Evolutionary conservation across 2,888 invertebrate genomes (phyloP), one percentile per base, ranked within the genome.

Genomic region (Yponomeuta plumbellus): DNA sequence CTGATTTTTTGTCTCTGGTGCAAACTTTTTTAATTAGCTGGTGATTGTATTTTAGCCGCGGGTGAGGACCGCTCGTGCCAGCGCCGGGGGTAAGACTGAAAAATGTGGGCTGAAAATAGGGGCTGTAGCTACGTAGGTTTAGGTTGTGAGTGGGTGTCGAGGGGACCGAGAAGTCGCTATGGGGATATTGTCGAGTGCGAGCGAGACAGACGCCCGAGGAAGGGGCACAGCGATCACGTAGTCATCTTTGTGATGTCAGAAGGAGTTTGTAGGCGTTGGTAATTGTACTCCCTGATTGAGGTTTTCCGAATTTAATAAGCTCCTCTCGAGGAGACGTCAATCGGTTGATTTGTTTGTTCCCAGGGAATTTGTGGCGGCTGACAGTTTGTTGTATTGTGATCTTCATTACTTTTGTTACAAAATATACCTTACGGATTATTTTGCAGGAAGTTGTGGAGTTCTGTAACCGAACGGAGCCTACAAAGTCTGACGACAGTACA

Each of bases 231-330:
- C 65, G 76, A 76, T 80, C 79, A 79, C 81, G 82, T 83, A 82
- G 77, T 74, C 71, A 21, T 70, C 70, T 76, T 75, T 77, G 22
- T 67, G 73, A 75, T 75, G 77, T 72, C 80, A 84, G 84, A 81
- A 85, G 82, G 83, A 84, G 83, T 80, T 86, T 82, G 86, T 85
- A 85, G 86, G 87, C 87, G 85, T 83, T 76, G 73, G 81, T 81
- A 81, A 83, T 83, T 81, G 78, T 83, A 82, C 17, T 79, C 79
- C 80, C 76, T 81, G 80, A 86, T 83, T 82, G 81, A 80, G 83
- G 80, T 79, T 80, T 78, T 80, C 82, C 78, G 79, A 84, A 81
- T 84, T 85, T 81, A 81, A 84, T 83, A 83, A 80, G 77, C 21
- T 59, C 22, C 11, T 59, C 59, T 62, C 23, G 13, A 59, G 59